phyloP scores from a whole-genome alignment of 2,797 vertebrate species.

The Syngnathus rostellatus region DNA sequence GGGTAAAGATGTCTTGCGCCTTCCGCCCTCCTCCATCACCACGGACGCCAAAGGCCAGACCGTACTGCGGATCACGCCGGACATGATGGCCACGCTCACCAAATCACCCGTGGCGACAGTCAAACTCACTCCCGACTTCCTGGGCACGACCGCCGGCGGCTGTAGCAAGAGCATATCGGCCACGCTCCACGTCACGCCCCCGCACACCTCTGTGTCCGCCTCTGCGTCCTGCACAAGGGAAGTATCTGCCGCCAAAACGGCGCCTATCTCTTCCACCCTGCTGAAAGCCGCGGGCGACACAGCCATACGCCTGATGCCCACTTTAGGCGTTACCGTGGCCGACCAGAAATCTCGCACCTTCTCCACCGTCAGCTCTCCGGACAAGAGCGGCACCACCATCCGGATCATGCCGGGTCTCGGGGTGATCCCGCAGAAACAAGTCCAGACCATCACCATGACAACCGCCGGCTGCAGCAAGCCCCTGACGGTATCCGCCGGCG shows the following conservation, averaged over 20 bases:
- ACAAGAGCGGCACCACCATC: constrained; percentile 84
- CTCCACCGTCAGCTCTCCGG: constrained; percentile 70
- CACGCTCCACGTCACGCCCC: constrained; percentile 81
- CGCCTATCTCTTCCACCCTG: constrained; percentile 65
- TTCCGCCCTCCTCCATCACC: constrained; percentile 93
- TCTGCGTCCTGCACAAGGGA: constrained; percentile 62
- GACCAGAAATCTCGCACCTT: constrained; percentile 84
- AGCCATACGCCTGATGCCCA: constrained; percentile 92
- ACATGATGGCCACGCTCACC: constrained; percentile 98
- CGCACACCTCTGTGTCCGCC: constrained; percentile 53
- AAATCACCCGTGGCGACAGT: constrained; percentile 92
- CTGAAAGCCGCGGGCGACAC: constrained; percentile 75
- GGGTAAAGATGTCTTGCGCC: constrained; percentile 90
- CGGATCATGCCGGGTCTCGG: constrained; percentile 92
- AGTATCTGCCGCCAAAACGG: constrained; percentile 57
- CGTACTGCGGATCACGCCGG: constrained; percentile 90
- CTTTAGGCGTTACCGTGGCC: constrained; percentile 79
- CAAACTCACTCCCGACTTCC: constrained; percentile 94
- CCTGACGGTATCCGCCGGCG: constrained; percentile 63
- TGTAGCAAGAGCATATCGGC: constrained; percentile 86
- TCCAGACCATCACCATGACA: constrained; percentile 83
- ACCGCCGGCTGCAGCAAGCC: constrained; percentile 63
- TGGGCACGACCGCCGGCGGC: constrained; percentile 64
- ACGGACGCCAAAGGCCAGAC: constrained; percentile 96
- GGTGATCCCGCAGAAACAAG: constrained; percentile 85